Percentiles rank a stretch among this genome's conserved stretches.
Evolutionary conservation across 2,797 vertebrate genomes (phyloP).

Genomic region (Morelia viridis): DNA sequence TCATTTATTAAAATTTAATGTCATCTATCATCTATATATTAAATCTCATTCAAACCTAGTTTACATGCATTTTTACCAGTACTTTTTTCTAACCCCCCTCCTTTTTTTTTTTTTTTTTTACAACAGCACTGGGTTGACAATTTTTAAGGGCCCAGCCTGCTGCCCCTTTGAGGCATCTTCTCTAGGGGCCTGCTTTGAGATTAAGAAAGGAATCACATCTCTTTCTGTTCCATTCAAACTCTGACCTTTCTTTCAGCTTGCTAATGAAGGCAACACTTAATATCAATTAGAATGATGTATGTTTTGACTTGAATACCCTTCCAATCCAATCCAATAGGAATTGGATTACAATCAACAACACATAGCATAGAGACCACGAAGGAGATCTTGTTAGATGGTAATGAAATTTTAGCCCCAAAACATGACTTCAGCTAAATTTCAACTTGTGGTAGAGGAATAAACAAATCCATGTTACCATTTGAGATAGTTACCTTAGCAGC

Average conservation of each 20-base stretch:
- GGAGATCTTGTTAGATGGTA: conserved; percentile 37
- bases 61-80: neutral
- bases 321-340: conserved; percentile 38
- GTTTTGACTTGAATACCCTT: conserved; percentile 49
- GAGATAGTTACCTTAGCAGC: conserved; percentile 25
- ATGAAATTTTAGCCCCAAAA: conserved; percentile 49
- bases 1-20: neutral
- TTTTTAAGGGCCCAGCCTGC: conserved; percentile 15
- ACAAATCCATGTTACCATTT: neutral
- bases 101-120: no score
- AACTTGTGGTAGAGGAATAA: conserved; percentile 16
- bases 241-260: conserved; percentile 49
- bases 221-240: conserved; percentile 38
- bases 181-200: conserved; percentile 2
- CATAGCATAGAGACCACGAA: conserved; percentile 39
- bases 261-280: conserved; percentile 55
- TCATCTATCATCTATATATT: neutral
- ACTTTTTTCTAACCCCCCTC: neutral
- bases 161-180: conserved; percentile 3
- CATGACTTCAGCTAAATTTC: conserved; percentile 41
- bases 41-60: neutral
- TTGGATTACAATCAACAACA: conserved; percentile 53
- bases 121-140: neutral
- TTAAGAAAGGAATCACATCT: conserved; percentile 21
- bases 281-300: conserved; percentile 55